Base-by-base conservation (phyloP, 1,140 invertebrate genomes). In the Scaptodrosophila lebanonensis region DNA sequence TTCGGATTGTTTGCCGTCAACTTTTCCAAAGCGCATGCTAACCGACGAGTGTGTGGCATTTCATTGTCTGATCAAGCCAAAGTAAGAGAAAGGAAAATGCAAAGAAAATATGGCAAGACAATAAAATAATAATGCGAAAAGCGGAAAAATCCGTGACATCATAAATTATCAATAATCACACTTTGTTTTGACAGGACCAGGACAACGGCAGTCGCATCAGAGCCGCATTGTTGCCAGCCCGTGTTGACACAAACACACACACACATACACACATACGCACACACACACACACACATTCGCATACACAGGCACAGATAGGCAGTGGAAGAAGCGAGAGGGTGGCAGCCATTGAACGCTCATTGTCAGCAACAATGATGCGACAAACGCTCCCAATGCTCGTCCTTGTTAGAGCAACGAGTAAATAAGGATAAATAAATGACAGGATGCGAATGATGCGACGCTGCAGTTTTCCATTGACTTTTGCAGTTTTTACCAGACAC, bases 141-240 rank as follows among this genome's bases (percentile, higher is more conserved):
- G 48, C 63, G 64, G 73, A 73, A 72, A 66, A 67, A 60, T 67
- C 76, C 67, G 67, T 83, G 73, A 84, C 79, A 84, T 84, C 79
- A 84, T 84, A 84, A 84, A 84, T 84, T 84, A 84, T 84, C 79
- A 69, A 84, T 84, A 84, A 84, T 84, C 79, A 79, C 79, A 84
- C 75, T 84, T 76, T 84, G 73, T 84, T 84, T 79, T 84, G 79
- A 84, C 79, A 84, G 77, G 70, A 83, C 76, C 79, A 84, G 77
- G 70, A 83, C 76, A 67, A 71, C 58, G 63, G 69, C 70, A 71
- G 72, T 75, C 62, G 71, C 54, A 73, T 67, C 69, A 58, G 63
- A 72, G 60, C 72, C 62, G 72, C 72, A 71, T 77, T 77, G 72
- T 72, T 77, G 54, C 64, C 66, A 54, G 45, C 27, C 54, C 42